Conservation (phyloP, 2,888 invertebrate species). For the Andrena haemorrhoa region DNA sequence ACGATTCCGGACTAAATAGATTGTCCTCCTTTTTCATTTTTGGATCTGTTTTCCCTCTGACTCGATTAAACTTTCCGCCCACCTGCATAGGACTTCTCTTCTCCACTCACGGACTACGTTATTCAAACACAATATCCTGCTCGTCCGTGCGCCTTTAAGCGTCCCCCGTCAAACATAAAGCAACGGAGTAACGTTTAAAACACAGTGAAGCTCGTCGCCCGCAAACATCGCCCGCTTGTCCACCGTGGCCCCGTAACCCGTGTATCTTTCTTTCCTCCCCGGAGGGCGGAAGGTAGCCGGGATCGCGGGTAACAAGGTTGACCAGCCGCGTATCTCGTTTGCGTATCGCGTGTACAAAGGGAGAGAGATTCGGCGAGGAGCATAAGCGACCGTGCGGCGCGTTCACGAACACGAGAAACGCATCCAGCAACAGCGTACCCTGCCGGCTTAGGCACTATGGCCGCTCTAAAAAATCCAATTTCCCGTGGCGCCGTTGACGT, state of each 20-base stretch:
- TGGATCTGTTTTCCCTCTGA: too few relatives aligned
- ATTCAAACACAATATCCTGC: too few relatives aligned
- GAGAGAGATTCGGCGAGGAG: background rate
- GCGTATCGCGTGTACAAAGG: constrained; percentile 10
- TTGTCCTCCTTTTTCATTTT: too few relatives aligned
- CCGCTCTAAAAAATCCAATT: constrained; percentile 64
- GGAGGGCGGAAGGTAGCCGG: background rate
- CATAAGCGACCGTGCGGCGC: background rate
- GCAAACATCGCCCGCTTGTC: background rate
- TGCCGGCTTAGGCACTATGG: constrained; percentile 26
- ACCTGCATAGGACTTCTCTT: too few relatives aligned
- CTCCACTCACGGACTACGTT: too few relatives aligned
- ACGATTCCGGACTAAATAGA: too few relatives aligned
- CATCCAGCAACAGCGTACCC: constrained; percentile 17
- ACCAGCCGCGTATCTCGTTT: constrained; percentile 40
- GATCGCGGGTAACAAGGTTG: constrained; percentile 29
- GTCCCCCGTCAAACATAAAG: too few relatives aligned
- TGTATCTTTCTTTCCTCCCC: background rate
- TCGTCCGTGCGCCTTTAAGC: too few relatives aligned
- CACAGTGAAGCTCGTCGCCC: background rate
- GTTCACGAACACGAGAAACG: constrained; percentile 49
- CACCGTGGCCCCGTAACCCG: constrained; percentile 15
- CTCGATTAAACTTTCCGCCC: too few relatives aligned
- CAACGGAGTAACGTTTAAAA: too few relatives aligned
- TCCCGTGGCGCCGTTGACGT: constrained; percentile 57